Percentiles rank a stretch among this genome's conserved stretches.
These are phyloP conservation scores for Meriones psammophilus DNA, from an alignment of 2,797 vertebrate genomes.

Conservation along the genomic window DNA sequence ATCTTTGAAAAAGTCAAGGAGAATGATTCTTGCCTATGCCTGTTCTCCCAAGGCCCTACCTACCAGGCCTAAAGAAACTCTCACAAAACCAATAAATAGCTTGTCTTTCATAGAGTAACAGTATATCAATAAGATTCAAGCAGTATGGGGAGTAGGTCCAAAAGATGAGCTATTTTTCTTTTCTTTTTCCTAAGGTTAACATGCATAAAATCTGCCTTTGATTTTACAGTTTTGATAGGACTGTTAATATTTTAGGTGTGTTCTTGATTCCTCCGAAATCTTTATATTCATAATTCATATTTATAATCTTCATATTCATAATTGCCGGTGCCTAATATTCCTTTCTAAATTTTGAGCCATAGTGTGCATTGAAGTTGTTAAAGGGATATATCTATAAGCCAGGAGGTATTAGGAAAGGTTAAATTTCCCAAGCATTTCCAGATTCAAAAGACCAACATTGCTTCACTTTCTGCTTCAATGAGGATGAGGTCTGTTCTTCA, in stretches of 20 bases:
- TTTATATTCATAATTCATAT: not conserved
- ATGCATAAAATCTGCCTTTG: not conserved
- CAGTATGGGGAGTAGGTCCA: too few relatives aligned
- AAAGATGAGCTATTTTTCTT: not conserved
- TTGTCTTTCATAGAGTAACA: conserved; percentile 19
- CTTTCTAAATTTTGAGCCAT: conserved; percentile 25
- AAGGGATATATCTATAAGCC: not conserved
- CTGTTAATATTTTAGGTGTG: not conserved
- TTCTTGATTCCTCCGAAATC: not conserved
- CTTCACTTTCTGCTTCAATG: conserved; percentile 16
- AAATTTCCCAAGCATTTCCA: not conserved
- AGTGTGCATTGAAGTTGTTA: conserved; percentile 6
- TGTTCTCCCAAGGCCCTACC: not conserved
- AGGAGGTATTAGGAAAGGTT: not conserved
- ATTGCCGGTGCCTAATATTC: not conserved
- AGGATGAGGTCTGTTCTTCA: not conserved
- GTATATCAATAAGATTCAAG: not conserved
- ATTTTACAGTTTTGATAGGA: not conserved
- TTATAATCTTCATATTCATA: conserved; percentile 18
- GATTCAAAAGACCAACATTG: not conserved
- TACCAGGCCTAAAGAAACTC: not conserved
- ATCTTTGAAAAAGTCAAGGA: not conserved
- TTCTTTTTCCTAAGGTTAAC: not conserved
- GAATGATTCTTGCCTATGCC: not conserved
- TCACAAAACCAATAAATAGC: not conserved